Conservation (phyloP, 2,797 vertebrate genomes). For the Saxicola maurus region DNA sequence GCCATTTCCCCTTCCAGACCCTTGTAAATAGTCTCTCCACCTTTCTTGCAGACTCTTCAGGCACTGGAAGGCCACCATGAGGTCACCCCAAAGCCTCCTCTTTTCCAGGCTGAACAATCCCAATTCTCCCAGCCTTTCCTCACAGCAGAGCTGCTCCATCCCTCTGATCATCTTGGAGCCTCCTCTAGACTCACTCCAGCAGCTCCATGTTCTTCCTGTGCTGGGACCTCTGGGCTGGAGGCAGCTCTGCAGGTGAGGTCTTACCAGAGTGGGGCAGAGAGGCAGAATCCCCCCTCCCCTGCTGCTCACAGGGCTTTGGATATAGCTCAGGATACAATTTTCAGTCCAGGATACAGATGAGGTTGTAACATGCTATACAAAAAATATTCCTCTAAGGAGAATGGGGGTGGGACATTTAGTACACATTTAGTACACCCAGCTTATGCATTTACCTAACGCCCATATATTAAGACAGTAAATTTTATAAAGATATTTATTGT, state of each 20-base stretch:
- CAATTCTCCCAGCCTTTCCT: not conserved
- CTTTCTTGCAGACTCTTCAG: not conserved
- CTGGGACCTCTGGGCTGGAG: not conserved
- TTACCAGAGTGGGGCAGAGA: not conserved
- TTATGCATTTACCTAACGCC: not conserved
- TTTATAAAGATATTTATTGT: conserved; percentile 67
- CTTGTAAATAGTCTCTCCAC: not conserved
- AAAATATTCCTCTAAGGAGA: not conserved
- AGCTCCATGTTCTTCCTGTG: not conserved
- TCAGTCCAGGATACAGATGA: not conserved
- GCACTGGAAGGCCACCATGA: not conserved
- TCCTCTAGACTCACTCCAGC: not conserved
- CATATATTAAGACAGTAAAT: not conserved
- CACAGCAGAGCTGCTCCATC: not conserved
- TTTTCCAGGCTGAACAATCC: not conserved
- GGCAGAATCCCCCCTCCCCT: not conserved
- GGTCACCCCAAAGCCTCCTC: not conserved
- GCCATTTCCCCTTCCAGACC: not conserved
- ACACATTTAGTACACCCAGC: not conserved
- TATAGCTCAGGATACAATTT: not conserved
- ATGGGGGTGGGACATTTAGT: not conserved
- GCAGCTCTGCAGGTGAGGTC: not conserved
- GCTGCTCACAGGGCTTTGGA: not conserved
- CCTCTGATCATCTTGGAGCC: not conserved
- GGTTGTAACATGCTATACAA: not conserved